Conservation (phyloP, 2,113 vertebrate genomes). For the Desmodus rotundus region DNA sequence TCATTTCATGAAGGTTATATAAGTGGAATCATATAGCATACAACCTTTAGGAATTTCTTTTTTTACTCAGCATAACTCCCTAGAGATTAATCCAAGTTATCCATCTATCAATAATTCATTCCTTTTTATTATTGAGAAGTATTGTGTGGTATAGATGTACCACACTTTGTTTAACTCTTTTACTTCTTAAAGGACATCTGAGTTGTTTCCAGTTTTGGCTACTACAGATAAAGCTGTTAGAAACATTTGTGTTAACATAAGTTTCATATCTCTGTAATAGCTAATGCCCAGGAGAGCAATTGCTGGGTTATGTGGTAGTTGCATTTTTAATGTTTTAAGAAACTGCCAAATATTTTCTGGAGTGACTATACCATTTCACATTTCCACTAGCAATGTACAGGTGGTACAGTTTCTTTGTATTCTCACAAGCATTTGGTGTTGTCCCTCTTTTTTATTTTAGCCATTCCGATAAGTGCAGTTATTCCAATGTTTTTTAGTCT, state of each 20-base stretch:
- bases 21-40: not conserved
- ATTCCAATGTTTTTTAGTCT: slow-evolving; percentile 6
- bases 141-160: not conserved
- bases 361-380: not conserved
- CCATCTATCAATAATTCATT: not conserved
- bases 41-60: not conserved
- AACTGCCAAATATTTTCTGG: not conserved
- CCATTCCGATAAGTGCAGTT: not conserved
- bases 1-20: not conserved
- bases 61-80: not conserved
- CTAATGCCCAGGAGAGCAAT: not conserved
- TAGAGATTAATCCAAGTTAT: not conserved
- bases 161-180: not conserved
- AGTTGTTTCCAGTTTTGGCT: not conserved
- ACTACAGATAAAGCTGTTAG: not conserved
- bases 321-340: not conserved
- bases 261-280: not conserved
- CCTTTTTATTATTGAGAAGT: not conserved
- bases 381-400: not conserved
- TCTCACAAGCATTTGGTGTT: not conserved
- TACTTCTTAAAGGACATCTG: not conserved
- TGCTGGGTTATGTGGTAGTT: not conserved
- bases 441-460: not conserved
- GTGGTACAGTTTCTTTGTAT: not conserved
- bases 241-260: not conserved